Evolutionary conservation across 2,888 invertebrate genomes (phyloP).

Genomic region (Cabera pusaria): DNA sequence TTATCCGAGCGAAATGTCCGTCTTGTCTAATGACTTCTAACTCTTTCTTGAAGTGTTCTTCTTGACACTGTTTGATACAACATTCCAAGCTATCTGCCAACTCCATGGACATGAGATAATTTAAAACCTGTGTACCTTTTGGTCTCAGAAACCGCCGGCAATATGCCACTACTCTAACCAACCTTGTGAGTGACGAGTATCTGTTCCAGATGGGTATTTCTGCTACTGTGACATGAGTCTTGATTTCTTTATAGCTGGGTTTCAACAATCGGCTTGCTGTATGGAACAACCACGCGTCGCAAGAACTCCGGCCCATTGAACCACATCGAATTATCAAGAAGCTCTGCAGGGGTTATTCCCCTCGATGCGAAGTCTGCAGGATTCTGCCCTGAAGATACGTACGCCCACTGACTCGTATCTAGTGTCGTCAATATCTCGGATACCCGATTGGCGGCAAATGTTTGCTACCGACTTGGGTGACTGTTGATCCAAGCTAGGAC

Average conservation of each 20-base stretch:
- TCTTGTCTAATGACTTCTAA: not conserved
- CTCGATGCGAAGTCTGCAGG: constrained; percentile 26
- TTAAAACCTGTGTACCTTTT: too few species aligned
- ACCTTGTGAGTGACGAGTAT: constrained; percentile 13
- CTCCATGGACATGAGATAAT: constrained; percentile 5
- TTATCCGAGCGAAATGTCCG: not conserved
- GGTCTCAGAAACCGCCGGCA: constrained; percentile 13
- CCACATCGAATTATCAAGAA: constrained; percentile 11
- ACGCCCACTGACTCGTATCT: constrained; percentile 15
- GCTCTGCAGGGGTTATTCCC: constrained; percentile 12
- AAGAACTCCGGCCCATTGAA: constrained; percentile 14
- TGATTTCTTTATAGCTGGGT: constrained; percentile 12
- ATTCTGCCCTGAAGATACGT: constrained; percentile 14
- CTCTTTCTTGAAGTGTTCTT: constrained; percentile 5
- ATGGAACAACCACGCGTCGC: constrained; percentile 3
- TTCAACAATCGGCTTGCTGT: constrained; percentile 3
- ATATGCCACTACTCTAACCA: constrained; percentile 18
- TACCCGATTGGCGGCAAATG: constrained; percentile 13
- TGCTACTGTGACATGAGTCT: constrained; percentile 1
- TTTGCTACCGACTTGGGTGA: constrained; percentile 20
- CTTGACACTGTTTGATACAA: constrained; percentile 15
- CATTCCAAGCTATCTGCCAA: constrained; percentile 6
- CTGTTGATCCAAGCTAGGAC: constrained; percentile 24
- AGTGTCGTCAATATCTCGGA: constrained; percentile 18
- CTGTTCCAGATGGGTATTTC: constrained; percentile 10